phyloP scores from a whole-genome alignment of 2,888 invertebrate species.

The Sphaerophoria taeniata region DNA sequence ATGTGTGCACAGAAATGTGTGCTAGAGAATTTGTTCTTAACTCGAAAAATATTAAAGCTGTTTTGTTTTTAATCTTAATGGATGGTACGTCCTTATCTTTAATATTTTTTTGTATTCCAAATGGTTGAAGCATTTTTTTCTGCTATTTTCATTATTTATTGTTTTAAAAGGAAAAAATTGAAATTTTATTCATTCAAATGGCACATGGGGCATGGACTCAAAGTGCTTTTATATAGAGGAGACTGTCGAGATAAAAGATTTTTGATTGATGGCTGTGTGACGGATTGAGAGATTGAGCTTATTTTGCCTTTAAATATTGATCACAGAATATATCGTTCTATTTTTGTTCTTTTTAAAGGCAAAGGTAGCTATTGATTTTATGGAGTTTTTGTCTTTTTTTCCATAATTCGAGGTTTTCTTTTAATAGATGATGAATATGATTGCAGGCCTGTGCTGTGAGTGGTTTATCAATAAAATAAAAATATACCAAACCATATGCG shows the following conservation, averaged over 20 bases:
- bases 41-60: conserved; percentile 21
- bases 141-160: not conserved
- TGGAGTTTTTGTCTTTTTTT: not conserved
- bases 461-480: conserved; percentile 7
- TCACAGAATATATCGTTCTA: conserved; percentile 41
- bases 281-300: conserved; percentile 14
- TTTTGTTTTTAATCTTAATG: conserved; percentile 50
- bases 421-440: conserved; percentile 16
- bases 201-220: conserved; percentile 32
- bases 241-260: conserved; percentile 58
- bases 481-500: not conserved
- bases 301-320: conserved; percentile 27
- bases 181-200: conserved; percentile 44
- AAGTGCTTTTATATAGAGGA: conserved; percentile 2
- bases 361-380: conserved; percentile 44
- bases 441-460: not conserved
- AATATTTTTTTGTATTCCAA: conserved; percentile 23
- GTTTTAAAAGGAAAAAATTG: conserved; percentile 29
- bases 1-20: conserved; percentile 63
- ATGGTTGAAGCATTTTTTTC: not conserved
- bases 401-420: conserved; percentile 15
- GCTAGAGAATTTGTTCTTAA: conserved; percentile 39
- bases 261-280: conserved; percentile 63
- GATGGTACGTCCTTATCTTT: conserved; percentile 52
- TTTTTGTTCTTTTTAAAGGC: conserved; percentile 13